Evolutionary conservation across 2,888 invertebrate species (phyloP).

Genomic region (Zaprionus lineosus): DNA sequence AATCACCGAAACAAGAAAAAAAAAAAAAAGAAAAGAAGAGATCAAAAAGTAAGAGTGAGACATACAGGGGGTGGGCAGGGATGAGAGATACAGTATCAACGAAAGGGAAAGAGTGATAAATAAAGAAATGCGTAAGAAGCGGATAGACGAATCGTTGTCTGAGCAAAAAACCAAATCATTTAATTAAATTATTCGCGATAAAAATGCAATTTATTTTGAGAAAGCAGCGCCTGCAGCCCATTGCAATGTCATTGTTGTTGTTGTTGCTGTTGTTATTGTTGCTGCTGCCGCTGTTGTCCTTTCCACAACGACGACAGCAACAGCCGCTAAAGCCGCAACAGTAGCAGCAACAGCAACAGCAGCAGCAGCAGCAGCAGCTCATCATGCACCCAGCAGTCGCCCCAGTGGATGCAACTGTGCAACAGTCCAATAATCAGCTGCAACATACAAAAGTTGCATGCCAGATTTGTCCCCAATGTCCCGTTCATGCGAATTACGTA

Average conservation of each 20-base stretch:
- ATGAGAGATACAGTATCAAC: too few species aligned
- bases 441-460: conserved; percentile 38
- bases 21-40: conserved; percentile 42
- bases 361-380: conserved; percentile 12
- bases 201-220: conserved; percentile 62
- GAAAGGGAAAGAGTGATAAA: conserved; percentile 12
- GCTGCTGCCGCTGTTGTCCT: conserved; percentile 44
- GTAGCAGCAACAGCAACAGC: neutral
- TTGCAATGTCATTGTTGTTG: too few species aligned
- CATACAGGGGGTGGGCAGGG: too few species aligned
- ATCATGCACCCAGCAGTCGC: conserved; percentile 14
- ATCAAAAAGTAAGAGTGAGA: conserved; percentile 5
- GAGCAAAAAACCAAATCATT: conserved; percentile 51
- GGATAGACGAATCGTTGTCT: conserved; percentile 40
- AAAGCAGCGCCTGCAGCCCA: conserved; percentile 2
- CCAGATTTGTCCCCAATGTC: conserved; percentile 61
- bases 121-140: conserved; percentile 12
- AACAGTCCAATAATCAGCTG: conserved; percentile 2
- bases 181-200: conserved; percentile 68
- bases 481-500: conserved; percentile 61
- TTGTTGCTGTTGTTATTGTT: conserved; percentile 20
- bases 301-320: conserved; percentile 49
- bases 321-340: conserved; percentile 37
- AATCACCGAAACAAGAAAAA: conserved; percentile 50
- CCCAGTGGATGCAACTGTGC: neutral